A percentile compares a stretch with the other conserved stretches of the same genome.
Conservation (phyloP, 2,797 vertebrate genomes). For the Myotis daubentonii region DNA sequence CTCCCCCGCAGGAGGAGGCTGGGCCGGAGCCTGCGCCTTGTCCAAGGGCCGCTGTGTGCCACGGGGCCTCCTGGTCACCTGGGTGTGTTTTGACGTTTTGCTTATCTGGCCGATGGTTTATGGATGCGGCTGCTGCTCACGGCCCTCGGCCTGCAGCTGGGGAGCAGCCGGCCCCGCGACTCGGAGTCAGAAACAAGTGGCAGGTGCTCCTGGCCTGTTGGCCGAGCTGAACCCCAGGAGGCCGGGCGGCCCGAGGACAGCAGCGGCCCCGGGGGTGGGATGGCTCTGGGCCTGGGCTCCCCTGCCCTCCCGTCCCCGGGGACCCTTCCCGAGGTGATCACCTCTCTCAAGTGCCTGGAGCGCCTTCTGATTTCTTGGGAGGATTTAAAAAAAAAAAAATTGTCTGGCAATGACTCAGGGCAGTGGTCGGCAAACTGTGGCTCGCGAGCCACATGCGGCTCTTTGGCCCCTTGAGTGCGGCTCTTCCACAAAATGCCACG, state of each 20-base stretch:
- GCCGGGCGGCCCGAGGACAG: neutral
- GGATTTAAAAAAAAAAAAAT: too few relatives aligned
- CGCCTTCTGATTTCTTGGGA: neutral
- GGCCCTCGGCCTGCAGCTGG: neutral
- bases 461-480: too few relatives aligned
- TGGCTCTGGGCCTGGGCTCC: too few relatives aligned
- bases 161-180: fast-evolving
- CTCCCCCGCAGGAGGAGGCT: fast-evolving
- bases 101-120: neutral
- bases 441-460: too few relatives aligned
- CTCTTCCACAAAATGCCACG: too few relatives aligned
- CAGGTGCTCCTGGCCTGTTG: neutral
- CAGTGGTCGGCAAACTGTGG: too few relatives aligned
- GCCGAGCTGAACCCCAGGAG: neutral
- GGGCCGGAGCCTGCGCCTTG: neutral
- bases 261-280: neutral
- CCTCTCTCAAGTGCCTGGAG: neutral
- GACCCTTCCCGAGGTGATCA: fast-evolving
- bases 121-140: neutral
- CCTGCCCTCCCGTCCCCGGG: neutral
- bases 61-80: neutral
- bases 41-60: neutral
- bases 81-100: too few relatives aligned
- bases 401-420: too few relatives aligned
- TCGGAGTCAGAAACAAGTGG: fast-evolving